These are phyloP conservation scores for Drosophila borborema DNA, from an alignment of 2,888 invertebrate genomes.

Conservation along the genomic window DNA sequence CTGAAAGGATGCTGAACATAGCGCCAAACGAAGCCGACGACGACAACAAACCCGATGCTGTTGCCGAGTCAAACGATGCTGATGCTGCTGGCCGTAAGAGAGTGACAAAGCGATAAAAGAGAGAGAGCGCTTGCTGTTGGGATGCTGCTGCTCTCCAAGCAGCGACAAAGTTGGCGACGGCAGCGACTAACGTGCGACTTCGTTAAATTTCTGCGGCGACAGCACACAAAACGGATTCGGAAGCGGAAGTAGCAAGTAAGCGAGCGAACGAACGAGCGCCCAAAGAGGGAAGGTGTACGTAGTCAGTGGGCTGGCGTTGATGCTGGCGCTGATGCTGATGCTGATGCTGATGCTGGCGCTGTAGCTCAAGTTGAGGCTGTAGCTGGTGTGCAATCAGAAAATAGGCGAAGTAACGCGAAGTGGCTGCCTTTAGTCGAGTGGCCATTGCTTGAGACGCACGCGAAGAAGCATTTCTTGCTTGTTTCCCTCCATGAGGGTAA, in stretches of 20 bases:
- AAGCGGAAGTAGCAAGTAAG: conserved; percentile 81
- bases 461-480: conserved; percentile 4
- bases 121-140: conserved; percentile 27
- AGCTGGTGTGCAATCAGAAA: conserved; percentile 34
- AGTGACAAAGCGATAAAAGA: conserved; percentile 14
- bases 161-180: conserved; percentile 37
- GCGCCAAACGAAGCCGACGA: conserved; percentile 32
- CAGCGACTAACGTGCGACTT: conserved; percentile 76
- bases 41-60: conserved; percentile 16
- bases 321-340: neutral
- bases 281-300: neutral
- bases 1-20: conserved; percentile 64
- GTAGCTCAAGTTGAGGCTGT: conserved; percentile 8
- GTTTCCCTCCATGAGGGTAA: conserved; percentile 1
- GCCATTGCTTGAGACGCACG: conserved; percentile 35
- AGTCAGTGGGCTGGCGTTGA: neutral
- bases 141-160: conserved; percentile 33
- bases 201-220: conserved; percentile 82
- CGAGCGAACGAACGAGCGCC: conserved; percentile 51
- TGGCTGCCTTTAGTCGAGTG: conserved; percentile 55
- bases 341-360: neutral
- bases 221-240: conserved; percentile 81
- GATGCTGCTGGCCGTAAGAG: conserved; percentile 37
- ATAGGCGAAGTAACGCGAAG: conserved; percentile 74
- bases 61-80: conserved; percentile 20